These are phyloP conservation scores for Meles meles DNA, from an alignment of 2,113 vertebrate species.

Conservation along the genomic window DNA sequence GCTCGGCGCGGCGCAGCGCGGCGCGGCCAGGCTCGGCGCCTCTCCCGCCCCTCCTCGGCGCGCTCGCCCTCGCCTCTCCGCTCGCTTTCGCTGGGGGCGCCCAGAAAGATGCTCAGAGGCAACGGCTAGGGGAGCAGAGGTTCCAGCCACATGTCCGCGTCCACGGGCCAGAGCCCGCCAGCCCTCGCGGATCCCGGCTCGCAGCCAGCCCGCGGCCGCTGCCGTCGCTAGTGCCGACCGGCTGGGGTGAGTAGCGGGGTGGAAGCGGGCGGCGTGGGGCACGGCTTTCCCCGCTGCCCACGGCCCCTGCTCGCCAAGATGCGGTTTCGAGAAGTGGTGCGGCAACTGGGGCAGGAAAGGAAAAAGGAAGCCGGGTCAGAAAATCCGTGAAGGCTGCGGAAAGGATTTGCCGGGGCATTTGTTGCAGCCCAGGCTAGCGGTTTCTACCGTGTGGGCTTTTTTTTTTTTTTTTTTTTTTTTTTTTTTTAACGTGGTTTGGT, in stretches of 20 bases:
- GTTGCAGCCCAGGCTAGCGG: conserved; percentile 17
- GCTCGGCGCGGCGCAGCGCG: conserved; percentile 43
- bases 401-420: not conserved
- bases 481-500: not conserved
- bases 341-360: conserved; percentile 4
- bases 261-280: conserved; percentile 30
- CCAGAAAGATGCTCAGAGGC: conserved; percentile 70
- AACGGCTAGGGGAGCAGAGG: conserved; percentile 53
- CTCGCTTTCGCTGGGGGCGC: conserved; percentile 58
- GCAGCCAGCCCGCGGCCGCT: conserved; percentile 52
- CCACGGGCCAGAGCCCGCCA: conserved; percentile 56
- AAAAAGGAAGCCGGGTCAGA: not conserved
- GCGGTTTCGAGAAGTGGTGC: conserved; percentile 35
- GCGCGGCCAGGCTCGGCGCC: conserved; percentile 28
- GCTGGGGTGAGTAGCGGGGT: conserved; percentile 62
- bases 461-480: not conserved
- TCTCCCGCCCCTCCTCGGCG: conserved; percentile 58
- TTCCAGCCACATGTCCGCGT: conserved; percentile 48
- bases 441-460: not conserved
- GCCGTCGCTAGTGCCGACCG: conserved; percentile 26
- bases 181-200: conserved; percentile 53
- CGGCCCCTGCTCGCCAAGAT: conserved; percentile 4
- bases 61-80: conserved; percentile 63
- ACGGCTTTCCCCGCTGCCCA: not conserved
- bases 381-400: not conserved